Evolutionary conservation across 92 coral and sea anemone genomes (phyloP).

Genomic region (Scolanthus callimorphus): DNA sequence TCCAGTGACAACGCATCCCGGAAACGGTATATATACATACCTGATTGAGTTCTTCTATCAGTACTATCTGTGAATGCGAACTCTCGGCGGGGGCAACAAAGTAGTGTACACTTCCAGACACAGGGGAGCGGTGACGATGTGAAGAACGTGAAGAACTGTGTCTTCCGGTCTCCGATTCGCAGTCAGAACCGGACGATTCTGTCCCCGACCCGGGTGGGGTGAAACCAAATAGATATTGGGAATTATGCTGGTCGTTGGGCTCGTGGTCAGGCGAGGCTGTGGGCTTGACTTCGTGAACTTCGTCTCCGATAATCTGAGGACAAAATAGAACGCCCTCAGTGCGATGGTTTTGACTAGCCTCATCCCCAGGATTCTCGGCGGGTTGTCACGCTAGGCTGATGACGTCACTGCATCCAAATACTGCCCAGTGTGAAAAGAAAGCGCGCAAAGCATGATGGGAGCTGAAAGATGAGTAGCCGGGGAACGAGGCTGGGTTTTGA

Average conservation of each 20-base stretch:
- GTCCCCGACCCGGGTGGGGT: slow-evolving; percentile 43
- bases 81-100: slow-evolving; percentile 61
- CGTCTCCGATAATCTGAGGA: slow-evolving; percentile 75
- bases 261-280: not conserved
- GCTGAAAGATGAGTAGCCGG: no score
- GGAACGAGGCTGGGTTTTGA: no score
- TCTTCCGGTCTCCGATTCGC: slow-evolving; percentile 25
- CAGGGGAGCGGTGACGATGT: slow-evolving; percentile 37
- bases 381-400: no score
- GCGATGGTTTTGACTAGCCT: no score
- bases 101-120: slow-evolving; percentile 55
- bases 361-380: no score
- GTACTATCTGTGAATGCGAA: slow-evolving; percentile 46
- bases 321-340: no score
- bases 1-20: no score
- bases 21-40: no score
- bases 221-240: slow-evolving; percentile 38
- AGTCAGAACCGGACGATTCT: slow-evolving; percentile 35
- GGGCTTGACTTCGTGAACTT: slow-evolving; percentile 66
- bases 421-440: no score
- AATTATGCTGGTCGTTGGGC: slow-evolving; percentile 10
- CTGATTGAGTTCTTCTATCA: slow-evolving; percentile 65
- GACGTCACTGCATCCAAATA: no score
- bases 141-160: slow-evolving; percentile 17
- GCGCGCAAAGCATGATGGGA: no score